These are phyloP conservation scores for Zosterops borbonicus DNA, from an alignment of 2,113 vertebrate species.

Conservation along the genomic window DNA sequence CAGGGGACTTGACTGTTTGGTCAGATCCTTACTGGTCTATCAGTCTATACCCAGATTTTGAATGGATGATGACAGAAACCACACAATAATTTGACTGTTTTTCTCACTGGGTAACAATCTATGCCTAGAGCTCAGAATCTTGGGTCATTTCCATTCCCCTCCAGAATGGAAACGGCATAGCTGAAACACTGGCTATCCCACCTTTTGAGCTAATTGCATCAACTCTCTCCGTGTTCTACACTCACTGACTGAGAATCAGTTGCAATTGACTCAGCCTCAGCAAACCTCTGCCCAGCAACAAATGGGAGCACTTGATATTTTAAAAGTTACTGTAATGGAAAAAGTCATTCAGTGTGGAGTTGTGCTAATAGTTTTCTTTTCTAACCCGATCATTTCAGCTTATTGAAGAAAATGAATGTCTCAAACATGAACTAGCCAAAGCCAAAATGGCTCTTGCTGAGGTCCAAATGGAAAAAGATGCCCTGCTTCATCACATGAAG, in stretches of 20 bases:
- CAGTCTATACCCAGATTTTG: not conserved
- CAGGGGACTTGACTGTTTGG: not conserved
- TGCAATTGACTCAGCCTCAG: not conserved
- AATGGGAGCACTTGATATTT: not conserved
- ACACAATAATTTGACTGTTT: not conserved
- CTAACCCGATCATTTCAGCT: conserved; percentile 74
- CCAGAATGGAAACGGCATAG: not conserved
- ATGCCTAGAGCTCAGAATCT: not conserved
- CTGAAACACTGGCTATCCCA: not conserved
- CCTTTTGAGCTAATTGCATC: not conserved
- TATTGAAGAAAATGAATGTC: conserved; percentile 92
- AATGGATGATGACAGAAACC: not conserved
- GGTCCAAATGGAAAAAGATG: conserved; percentile 92
- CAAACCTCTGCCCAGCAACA: not conserved
- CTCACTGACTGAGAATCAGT: not conserved
- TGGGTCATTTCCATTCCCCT: not conserved
- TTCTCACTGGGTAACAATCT: not conserved
- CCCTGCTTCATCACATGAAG: conserved; percentile 87
- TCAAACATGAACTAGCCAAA: conserved; percentile 91
- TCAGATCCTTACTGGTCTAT: not conserved
- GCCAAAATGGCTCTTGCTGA: conserved; percentile 94
- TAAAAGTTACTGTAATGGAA: not conserved
- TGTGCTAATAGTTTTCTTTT: not conserved
- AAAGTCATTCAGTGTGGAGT: not conserved
- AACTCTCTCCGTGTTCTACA: accelerated